Conservation (phyloP, 2,113 vertebrate species). For the Callipepla californica region DNA sequence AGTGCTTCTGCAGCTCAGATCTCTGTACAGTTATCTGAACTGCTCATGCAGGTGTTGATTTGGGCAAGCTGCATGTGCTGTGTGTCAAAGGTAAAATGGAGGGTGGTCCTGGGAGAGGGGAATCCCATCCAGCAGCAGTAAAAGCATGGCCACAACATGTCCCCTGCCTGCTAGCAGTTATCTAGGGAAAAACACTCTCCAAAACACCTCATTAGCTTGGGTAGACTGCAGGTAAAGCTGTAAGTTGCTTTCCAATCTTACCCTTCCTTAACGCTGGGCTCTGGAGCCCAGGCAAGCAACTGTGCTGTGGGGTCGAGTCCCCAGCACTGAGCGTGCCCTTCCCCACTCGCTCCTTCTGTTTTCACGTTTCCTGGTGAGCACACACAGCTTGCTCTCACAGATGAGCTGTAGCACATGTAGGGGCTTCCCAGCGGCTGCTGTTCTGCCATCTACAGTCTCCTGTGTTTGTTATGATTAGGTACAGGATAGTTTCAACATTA, state of each 20-base stretch:
- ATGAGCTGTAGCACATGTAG: too few species aligned
- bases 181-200: conserved; percentile 1
- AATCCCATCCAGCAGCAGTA: neutral
- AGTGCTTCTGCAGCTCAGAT: neutral
- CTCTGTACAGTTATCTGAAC: conserved; percentile 2
- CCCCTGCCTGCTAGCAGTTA: neutral
- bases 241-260: neutral
- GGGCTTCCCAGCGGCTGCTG: fast-evolving
- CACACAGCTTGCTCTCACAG: fast-evolving
- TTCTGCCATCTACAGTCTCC: neutral
- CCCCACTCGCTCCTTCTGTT: neutral
- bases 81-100: neutral
- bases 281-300: neutral
- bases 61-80: neutral
- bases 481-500: neutral
- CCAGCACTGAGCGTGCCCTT: neutral
- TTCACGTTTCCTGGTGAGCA: neutral
- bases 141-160: neutral
- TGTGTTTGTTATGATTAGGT: neutral
- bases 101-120: neutral
- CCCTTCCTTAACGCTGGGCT: neutral
- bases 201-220: conserved; percentile 6
- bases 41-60: conserved; percentile 14
- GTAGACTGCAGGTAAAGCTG: neutral
- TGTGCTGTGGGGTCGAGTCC: fast-evolving